These are phyloP conservation scores for Gymnodraco acuticeps DNA, from an alignment of 2,797 vertebrate genomes.

Conservation along the genomic window DNA sequence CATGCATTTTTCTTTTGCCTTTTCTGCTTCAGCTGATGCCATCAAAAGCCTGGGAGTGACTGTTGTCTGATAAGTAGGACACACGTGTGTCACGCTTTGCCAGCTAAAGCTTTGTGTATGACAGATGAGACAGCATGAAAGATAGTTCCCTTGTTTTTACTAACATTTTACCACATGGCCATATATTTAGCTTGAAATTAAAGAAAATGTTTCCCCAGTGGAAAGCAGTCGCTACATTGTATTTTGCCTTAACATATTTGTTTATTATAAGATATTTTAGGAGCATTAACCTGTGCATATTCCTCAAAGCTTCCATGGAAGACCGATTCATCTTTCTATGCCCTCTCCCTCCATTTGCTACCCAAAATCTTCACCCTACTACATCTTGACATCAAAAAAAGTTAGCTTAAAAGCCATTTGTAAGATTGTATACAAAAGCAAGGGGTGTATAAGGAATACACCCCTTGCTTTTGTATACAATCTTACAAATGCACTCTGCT, in stretches of 20 bases:
- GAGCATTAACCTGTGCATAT: neutral
- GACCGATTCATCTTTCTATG: slow-evolving; percentile 15
- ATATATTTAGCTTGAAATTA: slow-evolving; percentile 31
- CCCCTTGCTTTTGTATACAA: no score
- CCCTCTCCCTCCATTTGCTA: neutral
- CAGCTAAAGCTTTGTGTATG: slow-evolving; percentile 53
- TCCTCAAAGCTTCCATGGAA: slow-evolving; percentile 2
- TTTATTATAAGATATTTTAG: slow-evolving; percentile 2
- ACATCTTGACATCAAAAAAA: slow-evolving; percentile 25
- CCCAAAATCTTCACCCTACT: neutral
- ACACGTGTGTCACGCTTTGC: slow-evolving; percentile 59
- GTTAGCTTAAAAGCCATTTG: slow-evolving; percentile 55
- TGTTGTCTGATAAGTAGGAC: slow-evolving; percentile 77
- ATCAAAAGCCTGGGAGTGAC: slow-evolving; percentile 73
- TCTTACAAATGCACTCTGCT: slow-evolving; percentile 80
- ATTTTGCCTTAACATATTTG: neutral
- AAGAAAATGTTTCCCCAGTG: neutral
- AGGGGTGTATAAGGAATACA: no score
- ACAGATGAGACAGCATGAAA: slow-evolving; percentile 38
- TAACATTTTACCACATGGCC: slow-evolving; percentile 11
- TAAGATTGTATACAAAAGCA: slow-evolving; percentile 54
- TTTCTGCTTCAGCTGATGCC: slow-evolving; percentile 74
- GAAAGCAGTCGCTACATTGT: neutral
- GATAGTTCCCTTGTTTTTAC: slow-evolving; percentile 19
- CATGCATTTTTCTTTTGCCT: slow-evolving; percentile 61